A percentile compares a stretch with the other conserved stretches of the same genome.
phyloP scores from a whole-genome alignment of 2,888 invertebrate genomes.

The Calephelis perditalis region DNA sequence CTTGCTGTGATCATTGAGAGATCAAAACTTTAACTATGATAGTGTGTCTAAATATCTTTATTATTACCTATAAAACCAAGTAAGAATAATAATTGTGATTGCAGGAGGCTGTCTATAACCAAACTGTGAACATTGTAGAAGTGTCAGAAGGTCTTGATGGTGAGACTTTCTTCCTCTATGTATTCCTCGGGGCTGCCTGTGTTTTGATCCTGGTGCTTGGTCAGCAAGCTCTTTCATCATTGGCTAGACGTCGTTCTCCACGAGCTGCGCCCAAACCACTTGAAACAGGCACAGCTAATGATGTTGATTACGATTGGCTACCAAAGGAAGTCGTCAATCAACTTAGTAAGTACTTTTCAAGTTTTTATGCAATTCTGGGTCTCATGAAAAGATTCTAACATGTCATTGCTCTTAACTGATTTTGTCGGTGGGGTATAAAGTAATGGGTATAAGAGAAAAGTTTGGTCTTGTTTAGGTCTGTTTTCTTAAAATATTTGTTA shows the following conservation, averaged over 20 bases:
- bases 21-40: too few species aligned
- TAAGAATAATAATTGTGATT: conserved; percentile 9
- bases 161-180: conserved; percentile 98
- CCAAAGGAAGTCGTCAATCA: conserved; percentile 92
- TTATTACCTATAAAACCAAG: too few species aligned
- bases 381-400: too few species aligned
- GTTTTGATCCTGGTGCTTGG: conserved; percentile 92
- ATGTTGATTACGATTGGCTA: conserved; percentile 99
- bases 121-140: conserved; percentile 97
- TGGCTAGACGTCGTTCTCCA: conserved; percentile 85
- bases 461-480: too few species aligned
- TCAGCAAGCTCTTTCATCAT: conserved; percentile 91
- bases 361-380: background rate
- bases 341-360: conserved; percentile 82
- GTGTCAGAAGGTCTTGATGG: conserved; percentile 98
- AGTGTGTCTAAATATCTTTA: too few species aligned
- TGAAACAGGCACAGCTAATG: conserved; percentile 95
- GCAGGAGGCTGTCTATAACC: conserved; percentile 97
- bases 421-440: too few species aligned
- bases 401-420: too few species aligned
- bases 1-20: too few species aligned
- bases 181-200: conserved; percentile 94
- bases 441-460: too few species aligned
- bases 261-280: conserved; percentile 80
- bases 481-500: too few species aligned